A percentile compares a stretch with the other conserved stretches of the same genome.
Evolutionary conservation across 2,888 invertebrate genomes (phyloP).

Genomic region (Neoscelio sp.): DNA sequence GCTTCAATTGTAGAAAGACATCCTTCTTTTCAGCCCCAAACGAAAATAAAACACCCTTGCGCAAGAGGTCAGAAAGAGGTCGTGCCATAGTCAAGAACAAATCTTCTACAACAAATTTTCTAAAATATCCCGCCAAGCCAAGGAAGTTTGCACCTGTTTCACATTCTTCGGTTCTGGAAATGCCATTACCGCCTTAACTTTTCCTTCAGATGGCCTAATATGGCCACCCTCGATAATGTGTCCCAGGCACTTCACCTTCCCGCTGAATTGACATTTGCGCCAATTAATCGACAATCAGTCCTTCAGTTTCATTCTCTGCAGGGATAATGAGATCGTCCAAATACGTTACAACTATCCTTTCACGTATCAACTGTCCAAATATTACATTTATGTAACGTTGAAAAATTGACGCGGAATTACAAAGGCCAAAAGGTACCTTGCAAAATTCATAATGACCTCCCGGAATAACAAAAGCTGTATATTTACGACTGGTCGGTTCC

Average conservation of each 20-base stretch:
- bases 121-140: not conserved
- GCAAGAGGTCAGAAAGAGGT: not conserved
- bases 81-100: not conserved
- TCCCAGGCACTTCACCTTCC: slow-evolving; percentile 1
- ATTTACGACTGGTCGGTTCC: slow-evolving; percentile 47
- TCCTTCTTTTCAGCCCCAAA: not conserved
- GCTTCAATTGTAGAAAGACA: not conserved
- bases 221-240: not conserved
- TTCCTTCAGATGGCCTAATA: not conserved
- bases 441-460: slow-evolving; percentile 54
- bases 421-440: slow-evolving; percentile 57
- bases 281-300: not conserved
- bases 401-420: slow-evolving; percentile 59
- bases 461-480: slow-evolving; percentile 58
- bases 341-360: slow-evolving; percentile 37
- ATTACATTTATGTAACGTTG: slow-evolving; percentile 48
- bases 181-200: not conserved
- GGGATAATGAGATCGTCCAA: slow-evolving; percentile 57
- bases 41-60: not conserved
- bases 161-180: not conserved
- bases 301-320: slow-evolving; percentile 7
- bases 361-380: slow-evolving; percentile 41
- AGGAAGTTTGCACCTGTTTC: slow-evolving; percentile 1
- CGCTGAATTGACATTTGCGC: not conserved
- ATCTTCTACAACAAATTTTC: not conserved